These are phyloP conservation scores for Athetis lepigone DNA, from an alignment of 2,888 invertebrate genomes.

Conservation along the genomic window DNA sequence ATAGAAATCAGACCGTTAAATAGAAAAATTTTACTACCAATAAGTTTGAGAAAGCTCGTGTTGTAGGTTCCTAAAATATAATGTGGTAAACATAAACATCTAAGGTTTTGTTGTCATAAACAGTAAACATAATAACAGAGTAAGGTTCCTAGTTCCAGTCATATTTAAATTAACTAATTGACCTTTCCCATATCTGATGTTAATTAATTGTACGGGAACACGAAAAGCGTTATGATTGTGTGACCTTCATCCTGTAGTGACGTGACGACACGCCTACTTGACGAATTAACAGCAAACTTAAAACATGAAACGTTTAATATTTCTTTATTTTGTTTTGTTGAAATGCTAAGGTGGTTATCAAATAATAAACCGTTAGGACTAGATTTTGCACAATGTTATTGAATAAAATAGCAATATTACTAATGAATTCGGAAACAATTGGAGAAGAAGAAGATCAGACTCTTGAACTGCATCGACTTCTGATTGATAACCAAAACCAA, in stretches of 20 bases:
- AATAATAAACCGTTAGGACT: not conserved
- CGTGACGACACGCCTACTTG: constrained; percentile 37
- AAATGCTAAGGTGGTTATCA: not conserved
- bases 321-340: too few relatives aligned
- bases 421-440: too few relatives aligned
- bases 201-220: constrained; percentile 61
- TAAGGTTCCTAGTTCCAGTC: constrained; percentile 14
- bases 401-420: too few relatives aligned
- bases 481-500: too few relatives aligned
- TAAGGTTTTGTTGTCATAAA: not conserved
- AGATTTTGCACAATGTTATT: too few relatives aligned
- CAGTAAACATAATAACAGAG: not conserved
- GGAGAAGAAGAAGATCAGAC: too few relatives aligned
- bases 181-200: constrained; percentile 54
- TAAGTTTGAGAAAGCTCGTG: too few relatives aligned
- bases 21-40: too few relatives aligned
- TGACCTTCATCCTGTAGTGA: constrained; percentile 51
- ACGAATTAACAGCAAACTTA: constrained; percentile 7
- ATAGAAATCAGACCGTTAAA: too few relatives aligned
- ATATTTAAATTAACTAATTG: constrained; percentile 50
- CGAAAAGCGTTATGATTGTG: constrained; percentile 51
- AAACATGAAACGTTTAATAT: constrained; percentile 3
- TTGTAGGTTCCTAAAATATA: too few relatives aligned
- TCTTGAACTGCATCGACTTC: too few relatives aligned
- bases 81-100: not conserved